Evolutionary conservation across 2,888 invertebrate species (phyloP).

Genomic region (Euplexia lucipara): DNA sequence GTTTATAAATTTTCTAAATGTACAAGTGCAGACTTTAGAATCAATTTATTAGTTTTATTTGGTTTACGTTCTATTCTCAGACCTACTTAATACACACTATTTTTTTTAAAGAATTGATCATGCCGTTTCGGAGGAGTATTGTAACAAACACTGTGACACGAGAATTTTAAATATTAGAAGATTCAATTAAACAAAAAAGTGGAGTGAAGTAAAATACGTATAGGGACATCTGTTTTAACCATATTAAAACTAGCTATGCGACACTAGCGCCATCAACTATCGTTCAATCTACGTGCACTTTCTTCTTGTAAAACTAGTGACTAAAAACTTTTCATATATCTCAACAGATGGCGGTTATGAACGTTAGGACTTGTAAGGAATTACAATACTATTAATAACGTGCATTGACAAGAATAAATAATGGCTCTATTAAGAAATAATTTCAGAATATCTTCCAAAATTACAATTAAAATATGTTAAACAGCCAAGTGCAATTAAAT

Average conservation of each 20-base stretch:
- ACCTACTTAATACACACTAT: too few species aligned
- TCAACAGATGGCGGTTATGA: constrained; percentile 61
- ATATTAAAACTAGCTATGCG: not conserved
- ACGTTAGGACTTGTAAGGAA: not conserved
- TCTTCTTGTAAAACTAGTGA: constrained; percentile 18
- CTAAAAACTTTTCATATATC: constrained; percentile 25
- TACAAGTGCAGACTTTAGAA: too few species aligned
- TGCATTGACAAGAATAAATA: constrained; percentile 24
- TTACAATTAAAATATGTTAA: not conserved
- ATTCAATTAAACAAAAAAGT: too few species aligned
- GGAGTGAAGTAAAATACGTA: too few species aligned
- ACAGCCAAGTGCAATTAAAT: too few species aligned
- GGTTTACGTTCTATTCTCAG: too few species aligned
- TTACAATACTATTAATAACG: not conserved
- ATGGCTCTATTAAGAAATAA: not conserved
- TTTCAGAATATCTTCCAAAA: not conserved
- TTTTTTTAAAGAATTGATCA: too few species aligned
- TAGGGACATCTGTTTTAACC: constrained; percentile 17
- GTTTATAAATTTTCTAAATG: too few species aligned
- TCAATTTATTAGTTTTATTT: too few species aligned
- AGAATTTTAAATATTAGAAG: too few species aligned
- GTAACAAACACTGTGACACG: too few species aligned
- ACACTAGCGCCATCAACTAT: constrained; percentile 57
- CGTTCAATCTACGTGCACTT: constrained; percentile 14
- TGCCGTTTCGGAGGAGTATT: too few species aligned